phyloP scores from a whole-genome alignment of 1,140 invertebrate genomes.

The Dryas iulia region DNA sequence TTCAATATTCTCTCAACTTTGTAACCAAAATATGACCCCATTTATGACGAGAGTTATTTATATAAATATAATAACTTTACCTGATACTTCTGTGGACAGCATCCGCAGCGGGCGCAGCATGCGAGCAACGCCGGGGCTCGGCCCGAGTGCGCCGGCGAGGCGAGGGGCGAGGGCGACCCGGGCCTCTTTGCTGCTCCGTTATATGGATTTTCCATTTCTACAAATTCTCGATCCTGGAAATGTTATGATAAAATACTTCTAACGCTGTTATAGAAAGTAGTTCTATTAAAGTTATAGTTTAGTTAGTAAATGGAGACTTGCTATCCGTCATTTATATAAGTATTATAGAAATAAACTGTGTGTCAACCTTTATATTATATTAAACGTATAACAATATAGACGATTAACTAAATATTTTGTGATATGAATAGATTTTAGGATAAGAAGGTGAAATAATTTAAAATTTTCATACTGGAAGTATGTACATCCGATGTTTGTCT shows the following conservation, averaged over 20 bases:
- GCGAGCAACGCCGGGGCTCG: constrained; percentile 88
- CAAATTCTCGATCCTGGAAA: constrained; percentile 95
- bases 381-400: too few species aligned
- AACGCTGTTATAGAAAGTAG: too few species aligned
- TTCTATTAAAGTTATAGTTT: too few species aligned
- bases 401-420: too few species aligned
- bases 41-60: neutral
- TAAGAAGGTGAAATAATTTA: too few species aligned
- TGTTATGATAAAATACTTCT: neutral
- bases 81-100: constrained; percentile 94
- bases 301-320: too few species aligned
- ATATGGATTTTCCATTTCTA: constrained; percentile 96
- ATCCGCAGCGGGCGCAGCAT: constrained; percentile 87
- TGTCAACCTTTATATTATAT: too few species aligned
- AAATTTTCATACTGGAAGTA: too few species aligned
- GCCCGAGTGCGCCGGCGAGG: constrained; percentile 92
- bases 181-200: constrained; percentile 95
- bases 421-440: too few species aligned
- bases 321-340: too few species aligned
- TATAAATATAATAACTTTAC: constrained; percentile 65
- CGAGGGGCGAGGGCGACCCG: constrained; percentile 90
- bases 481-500: too few species aligned
- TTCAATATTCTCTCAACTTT: neutral
- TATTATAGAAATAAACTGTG: too few species aligned
- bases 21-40: neutral